Percentiles rank a stretch among this genome's conserved stretches.
Conservation (phyloP, 2,888 invertebrate species). For the Pyrochroa serraticornis region DNA sequence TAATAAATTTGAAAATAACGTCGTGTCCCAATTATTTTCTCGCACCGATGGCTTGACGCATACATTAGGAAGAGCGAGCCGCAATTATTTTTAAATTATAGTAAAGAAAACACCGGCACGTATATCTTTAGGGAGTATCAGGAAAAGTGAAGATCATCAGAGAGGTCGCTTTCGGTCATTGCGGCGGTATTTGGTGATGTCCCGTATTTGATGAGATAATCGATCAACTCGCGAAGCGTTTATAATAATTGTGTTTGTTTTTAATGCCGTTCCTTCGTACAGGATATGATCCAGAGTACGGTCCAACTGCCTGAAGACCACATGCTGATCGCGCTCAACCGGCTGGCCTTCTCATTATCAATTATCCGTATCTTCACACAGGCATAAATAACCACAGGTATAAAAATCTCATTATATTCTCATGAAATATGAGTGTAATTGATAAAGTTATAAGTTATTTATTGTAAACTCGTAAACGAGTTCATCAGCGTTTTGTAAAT, state of each 20-base stretch:
- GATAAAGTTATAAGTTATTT: conserved; percentile 43
- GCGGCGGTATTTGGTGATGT: conserved; percentile 8
- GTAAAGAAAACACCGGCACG: conserved; percentile 22
- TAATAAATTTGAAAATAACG: conserved; percentile 57
- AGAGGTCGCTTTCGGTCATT: conserved; percentile 12
- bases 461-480: conserved; percentile 28
- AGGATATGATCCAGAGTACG: conserved; percentile 30
- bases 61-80: conserved; percentile 53
- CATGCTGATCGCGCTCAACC: conserved; percentile 37
- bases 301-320: conserved; percentile 32
- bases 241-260: conserved; percentile 34
- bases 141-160: conserved; percentile 6
- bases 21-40: conserved; percentile 59
- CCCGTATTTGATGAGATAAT: conserved; percentile 29
- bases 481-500: conserved; percentile 33
- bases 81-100: conserved; percentile 53
- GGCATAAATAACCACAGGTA: conserved; percentile 51
- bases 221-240: conserved; percentile 30
- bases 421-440: conserved; percentile 53
- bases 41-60: conserved; percentile 58
- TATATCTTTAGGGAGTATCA: conserved; percentile 23
- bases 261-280: conserved; percentile 29
- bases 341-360: conserved; percentile 49
- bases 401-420: conserved; percentile 53
- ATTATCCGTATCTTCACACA: conserved; percentile 53